Conservation (phyloP, 2,797 vertebrate species). For the Parambassis ranga region DNA sequence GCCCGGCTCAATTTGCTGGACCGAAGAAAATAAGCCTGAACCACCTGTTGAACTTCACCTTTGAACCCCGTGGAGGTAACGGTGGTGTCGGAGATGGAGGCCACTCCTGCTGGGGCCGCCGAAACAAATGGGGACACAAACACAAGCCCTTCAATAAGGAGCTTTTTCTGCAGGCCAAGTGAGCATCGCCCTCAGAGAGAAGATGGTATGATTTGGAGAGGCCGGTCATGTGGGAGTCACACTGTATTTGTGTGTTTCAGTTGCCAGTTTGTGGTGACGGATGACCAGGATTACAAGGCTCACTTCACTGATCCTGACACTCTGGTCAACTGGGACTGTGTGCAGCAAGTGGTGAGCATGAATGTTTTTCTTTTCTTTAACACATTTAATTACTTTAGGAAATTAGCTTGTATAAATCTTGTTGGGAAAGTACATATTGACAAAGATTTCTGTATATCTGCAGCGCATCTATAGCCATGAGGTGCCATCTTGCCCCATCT, state of each 20-base stretch:
- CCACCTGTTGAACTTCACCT: constrained; percentile 98
- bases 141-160: constrained; percentile 99
- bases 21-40: constrained; percentile 98
- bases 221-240: neutral
- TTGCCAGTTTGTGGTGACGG: constrained; percentile 98
- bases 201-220: neutral
- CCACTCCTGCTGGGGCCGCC: constrained; percentile 90
- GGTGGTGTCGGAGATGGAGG: constrained; percentile 83
- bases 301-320: constrained; percentile 98
- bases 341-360: constrained; percentile 96
- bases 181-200: constrained; percentile 58
- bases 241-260: constrained; percentile 70
- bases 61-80: constrained; percentile 94
- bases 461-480: constrained; percentile 98
- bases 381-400: neutral
- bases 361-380: neutral
- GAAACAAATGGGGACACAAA: constrained; percentile 97
- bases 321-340: constrained; percentile 98
- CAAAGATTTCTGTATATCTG: neutral
- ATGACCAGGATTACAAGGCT: constrained; percentile 96
- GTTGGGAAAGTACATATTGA: accelerated
- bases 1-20: constrained; percentile 98
- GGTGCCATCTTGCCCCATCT: constrained; percentile 98
- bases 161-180: constrained; percentile 99
- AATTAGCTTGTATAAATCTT: no score